These are phyloP conservation scores for Pongo abelii DNA, from an alignment of 2,113 vertebrate genomes.

Conservation along the genomic window DNA sequence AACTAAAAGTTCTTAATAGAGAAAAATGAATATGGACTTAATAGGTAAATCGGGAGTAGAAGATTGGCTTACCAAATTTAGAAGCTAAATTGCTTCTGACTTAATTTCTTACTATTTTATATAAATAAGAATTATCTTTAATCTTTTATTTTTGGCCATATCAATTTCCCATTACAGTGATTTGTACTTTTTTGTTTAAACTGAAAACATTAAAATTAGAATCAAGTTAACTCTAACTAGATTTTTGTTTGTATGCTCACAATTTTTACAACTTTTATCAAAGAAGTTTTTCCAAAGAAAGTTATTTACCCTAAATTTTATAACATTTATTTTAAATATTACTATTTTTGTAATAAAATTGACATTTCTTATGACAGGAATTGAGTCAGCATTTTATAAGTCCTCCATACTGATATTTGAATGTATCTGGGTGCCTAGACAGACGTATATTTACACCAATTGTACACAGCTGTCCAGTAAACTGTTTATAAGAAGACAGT, in stretches of 20 bases:
- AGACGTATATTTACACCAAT: constrained; percentile 81
- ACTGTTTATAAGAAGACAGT: constrained; percentile 80
- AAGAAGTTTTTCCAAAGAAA: constrained; percentile 1
- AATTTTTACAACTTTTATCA: constrained; percentile 34
- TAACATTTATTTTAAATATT: constrained; percentile 57
- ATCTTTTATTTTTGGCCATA: neutral
- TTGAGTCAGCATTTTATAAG: constrained; percentile 72
- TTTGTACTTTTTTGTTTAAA: constrained; percentile 60
- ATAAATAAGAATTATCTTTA: constrained; percentile 55
- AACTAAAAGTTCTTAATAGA: constrained; percentile 21
- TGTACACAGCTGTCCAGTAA: constrained; percentile 75
- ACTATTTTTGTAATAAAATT: constrained; percentile 63
- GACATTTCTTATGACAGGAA: constrained; percentile 54
- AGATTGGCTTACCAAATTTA: constrained; percentile 36
- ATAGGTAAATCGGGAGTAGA: constrained; percentile 39
- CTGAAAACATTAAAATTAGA: constrained; percentile 40
- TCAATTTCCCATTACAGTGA: constrained; percentile 19
- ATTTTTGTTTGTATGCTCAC: constrained; percentile 28
- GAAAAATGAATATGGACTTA: constrained; percentile 14
- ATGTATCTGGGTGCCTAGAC: constrained; percentile 77
- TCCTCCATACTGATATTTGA: constrained; percentile 68
- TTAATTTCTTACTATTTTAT: constrained; percentile 44
- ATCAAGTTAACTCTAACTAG: constrained; percentile 27
- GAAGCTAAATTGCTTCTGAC: constrained; percentile 43
- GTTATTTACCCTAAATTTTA: constrained; percentile 34